phyloP scores from a whole-genome alignment of 2,797 vertebrate genomes.

The Euphonia xanthogaster region DNA sequence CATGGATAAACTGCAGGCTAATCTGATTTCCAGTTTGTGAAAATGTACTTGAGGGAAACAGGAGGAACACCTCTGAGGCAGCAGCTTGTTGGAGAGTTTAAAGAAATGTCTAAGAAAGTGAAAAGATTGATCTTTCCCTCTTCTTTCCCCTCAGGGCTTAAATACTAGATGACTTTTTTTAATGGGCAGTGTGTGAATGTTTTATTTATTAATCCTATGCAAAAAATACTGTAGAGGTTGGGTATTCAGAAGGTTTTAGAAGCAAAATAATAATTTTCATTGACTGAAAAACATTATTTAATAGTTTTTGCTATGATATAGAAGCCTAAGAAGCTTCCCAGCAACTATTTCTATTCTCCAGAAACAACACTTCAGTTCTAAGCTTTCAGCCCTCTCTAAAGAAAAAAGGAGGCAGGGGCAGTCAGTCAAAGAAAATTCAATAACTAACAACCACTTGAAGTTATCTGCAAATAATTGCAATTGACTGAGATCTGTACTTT shows the following conservation, averaged over 20 bases:
- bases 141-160: background rate
- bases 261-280: background rate
- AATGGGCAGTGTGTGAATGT: background rate
- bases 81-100: background rate
- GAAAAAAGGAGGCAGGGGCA: background rate
- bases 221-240: background rate
- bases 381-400: background rate
- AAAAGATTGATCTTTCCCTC: background rate
- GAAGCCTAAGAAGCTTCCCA: background rate
- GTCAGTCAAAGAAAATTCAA: background rate
- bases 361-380: background rate
- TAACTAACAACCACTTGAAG: background rate
- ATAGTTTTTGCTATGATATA: background rate
- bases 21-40: background rate
- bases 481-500: background rate
- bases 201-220: constrained; percentile 10
- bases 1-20: background rate
- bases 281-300: background rate
- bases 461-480: background rate
- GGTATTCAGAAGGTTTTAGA: background rate
- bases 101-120: background rate
- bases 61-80: background rate
- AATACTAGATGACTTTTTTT: background rate
- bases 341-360: background rate
- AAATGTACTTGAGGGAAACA: background rate